Evolutionary conservation across 2,797 vertebrate species (phyloP).

Genomic region (Anguilla anguilla): DNA sequence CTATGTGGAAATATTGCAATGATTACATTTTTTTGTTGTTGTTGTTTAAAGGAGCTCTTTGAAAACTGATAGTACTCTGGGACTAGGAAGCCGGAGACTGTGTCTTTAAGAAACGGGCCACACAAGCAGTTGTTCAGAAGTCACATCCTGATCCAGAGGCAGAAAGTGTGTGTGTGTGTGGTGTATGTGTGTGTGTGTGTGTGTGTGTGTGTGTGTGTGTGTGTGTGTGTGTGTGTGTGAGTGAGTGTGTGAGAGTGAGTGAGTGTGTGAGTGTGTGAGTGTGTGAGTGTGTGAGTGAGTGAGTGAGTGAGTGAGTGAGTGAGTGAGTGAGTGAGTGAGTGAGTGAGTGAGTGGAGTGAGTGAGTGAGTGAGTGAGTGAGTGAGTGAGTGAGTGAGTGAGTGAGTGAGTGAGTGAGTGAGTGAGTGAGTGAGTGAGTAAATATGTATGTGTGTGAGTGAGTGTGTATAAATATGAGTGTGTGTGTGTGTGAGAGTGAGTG

Average conservation of each 20-base stretch:
- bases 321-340: neutral
- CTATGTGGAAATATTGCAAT: conserved; percentile 22
- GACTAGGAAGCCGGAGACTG: conserved; percentile 9
- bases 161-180: neutral
- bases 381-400: neutral
- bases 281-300: neutral
- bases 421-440: neutral
- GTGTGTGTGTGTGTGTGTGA: neutral
- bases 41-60: conserved; percentile 19
- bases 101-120: conserved; percentile 14
- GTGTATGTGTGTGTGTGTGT: neutral
- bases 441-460: neutral
- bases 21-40: neutral
- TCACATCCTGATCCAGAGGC: conserved; percentile 12
- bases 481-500: neutral
- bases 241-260: neutral
- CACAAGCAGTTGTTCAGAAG: conserved; percentile 10
- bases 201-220: neutral
- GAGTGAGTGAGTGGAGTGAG: neutral
- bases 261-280: neutral
- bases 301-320: neutral
- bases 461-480: neutral
- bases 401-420: neutral
- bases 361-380: neutral
- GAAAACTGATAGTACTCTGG: conserved; percentile 27